Base-by-base conservation (phyloP, 1,140 invertebrate genomes). In the Bombus difficillimus region DNA sequence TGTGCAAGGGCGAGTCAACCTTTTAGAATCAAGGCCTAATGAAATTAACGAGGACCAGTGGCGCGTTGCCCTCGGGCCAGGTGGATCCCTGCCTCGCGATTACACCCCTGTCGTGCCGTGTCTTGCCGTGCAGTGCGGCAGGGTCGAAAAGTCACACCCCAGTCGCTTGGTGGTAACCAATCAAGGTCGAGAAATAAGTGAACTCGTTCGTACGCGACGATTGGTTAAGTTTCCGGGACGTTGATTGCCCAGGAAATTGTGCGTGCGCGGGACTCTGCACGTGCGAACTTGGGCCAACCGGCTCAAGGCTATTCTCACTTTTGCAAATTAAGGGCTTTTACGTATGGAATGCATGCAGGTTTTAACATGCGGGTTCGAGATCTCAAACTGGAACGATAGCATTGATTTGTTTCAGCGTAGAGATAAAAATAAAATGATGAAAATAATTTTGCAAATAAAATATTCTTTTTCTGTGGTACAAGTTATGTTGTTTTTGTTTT, bases 161-260 rank as follows among this genome's bases (percentile, higher is more conserved):
- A 84, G 71, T 75, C 81, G 57, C 73, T 85, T 25, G 64, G n/a
- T 53, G 72, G 79, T 90, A 89, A 92, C 92, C 92, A 92, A 93
- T 93, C 91, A 86, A 91, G 87, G 84, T 91, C 84, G 89, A 84
- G 90, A 88, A 86, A 85, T 91, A 91, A 92, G 90, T 88, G 85
- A 92, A 90, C 76, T 88, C 74, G 82, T 88, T 86, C 57, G 86
- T 87, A 75, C 82, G 59, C 78, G 86, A 32, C 91, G 89, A 93
- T 93, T 92, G 92, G 89, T 91, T 87, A 85, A 85, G 91, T 88
- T 92, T 93, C 92, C 92, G 92, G 92, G 81, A 86, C 81, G 86
- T 89, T 92, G 92, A 93, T 93, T 93, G 87, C 88, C 87, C 90
- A 92, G 92, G 92, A 93, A 93, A 93, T 93, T 92, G 92, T 93